phyloP scores from a whole-genome alignment of 2,888 invertebrate species.

The Ophioninae sp. region DNA sequence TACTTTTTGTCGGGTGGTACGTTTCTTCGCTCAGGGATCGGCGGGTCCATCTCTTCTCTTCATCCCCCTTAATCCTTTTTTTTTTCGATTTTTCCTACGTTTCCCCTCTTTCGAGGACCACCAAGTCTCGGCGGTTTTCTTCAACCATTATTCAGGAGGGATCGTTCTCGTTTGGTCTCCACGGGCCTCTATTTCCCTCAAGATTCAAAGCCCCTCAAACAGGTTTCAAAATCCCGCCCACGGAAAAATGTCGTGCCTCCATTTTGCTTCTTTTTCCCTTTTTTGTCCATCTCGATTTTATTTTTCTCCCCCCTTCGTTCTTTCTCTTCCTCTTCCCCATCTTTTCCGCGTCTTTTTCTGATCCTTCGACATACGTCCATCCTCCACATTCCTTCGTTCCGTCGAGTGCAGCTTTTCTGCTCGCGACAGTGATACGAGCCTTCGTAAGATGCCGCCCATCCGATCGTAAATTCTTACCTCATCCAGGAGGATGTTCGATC shows the following conservation, averaged over 20 bases:
- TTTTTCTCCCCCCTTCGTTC: conserved; percentile 28
- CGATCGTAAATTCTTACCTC: conserved; percentile 40
- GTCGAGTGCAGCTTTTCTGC: conserved; percentile 45
- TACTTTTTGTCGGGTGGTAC: conserved; percentile 76
- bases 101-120: conserved; percentile 3
- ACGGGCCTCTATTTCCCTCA: conserved; percentile 73
- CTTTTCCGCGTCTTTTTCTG: conserved; percentile 11
- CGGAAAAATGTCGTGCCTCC: conserved; percentile 76
- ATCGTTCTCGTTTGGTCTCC: conserved; percentile 69
- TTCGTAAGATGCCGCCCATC: conserved; percentile 31
- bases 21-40: conserved; percentile 65
- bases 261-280: conserved; percentile 47
- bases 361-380: conserved; percentile 37
- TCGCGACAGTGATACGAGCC: conserved; percentile 29
- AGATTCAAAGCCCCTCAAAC: conserved; percentile 80
- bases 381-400: conserved; percentile 46
- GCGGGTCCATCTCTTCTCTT: conserved; percentile 57
- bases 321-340: conserved; percentile 10
- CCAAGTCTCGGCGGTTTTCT: conserved; percentile 3
- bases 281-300: conserved; percentile 13
- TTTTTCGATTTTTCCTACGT: conserved; percentile 30
- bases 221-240: conserved; percentile 81
- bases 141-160: conserved; percentile 40
- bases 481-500: neutral
- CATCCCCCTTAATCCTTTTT: conserved; percentile 52